Evolutionary conservation across 2,888 invertebrate genomes (phyloP).

Genomic region (Colostygia pectinataria): DNA sequence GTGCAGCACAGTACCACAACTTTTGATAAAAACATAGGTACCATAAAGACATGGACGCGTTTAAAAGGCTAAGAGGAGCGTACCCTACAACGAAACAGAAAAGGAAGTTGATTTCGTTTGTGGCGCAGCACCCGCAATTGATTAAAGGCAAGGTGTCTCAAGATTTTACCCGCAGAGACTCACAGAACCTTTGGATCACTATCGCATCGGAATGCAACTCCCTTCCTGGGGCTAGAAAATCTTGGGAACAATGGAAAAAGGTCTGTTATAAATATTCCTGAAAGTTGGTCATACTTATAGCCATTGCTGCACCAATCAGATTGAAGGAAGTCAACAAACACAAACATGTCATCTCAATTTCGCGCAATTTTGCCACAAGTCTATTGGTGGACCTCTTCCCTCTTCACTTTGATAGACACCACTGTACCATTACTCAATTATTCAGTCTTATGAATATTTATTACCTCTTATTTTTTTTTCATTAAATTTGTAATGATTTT

Average conservation of each 20-base stretch:
- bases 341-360: too few relatives aligned
- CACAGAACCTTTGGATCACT: constrained; percentile 63
- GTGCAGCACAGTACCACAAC: too few relatives aligned
- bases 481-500: constrained; percentile 39
- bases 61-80: constrained; percentile 53
- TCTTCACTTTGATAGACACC: not conserved
- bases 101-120: constrained; percentile 64
- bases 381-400: too few relatives aligned
- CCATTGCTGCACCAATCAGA: too few relatives aligned
- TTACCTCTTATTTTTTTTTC: too few relatives aligned
- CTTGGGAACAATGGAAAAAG: constrained; percentile 76
- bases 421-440: too few relatives aligned
- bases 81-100: constrained; percentile 66
- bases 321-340: too few relatives aligned
- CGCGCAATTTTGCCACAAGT: too few relatives aligned
- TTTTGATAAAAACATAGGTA: too few relatives aligned
- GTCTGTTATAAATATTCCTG: too few relatives aligned
- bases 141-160: constrained; percentile 61
- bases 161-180: constrained; percentile 61
- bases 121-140: constrained; percentile 65
- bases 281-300: too few relatives aligned
- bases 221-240: constrained; percentile 68
- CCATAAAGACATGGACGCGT: constrained; percentile 50
- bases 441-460: too few relatives aligned
- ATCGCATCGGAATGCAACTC: constrained; percentile 69